phyloP scores from a whole-genome alignment of 2,113 vertebrate species.

The Aleadryas rufinucha region DNA sequence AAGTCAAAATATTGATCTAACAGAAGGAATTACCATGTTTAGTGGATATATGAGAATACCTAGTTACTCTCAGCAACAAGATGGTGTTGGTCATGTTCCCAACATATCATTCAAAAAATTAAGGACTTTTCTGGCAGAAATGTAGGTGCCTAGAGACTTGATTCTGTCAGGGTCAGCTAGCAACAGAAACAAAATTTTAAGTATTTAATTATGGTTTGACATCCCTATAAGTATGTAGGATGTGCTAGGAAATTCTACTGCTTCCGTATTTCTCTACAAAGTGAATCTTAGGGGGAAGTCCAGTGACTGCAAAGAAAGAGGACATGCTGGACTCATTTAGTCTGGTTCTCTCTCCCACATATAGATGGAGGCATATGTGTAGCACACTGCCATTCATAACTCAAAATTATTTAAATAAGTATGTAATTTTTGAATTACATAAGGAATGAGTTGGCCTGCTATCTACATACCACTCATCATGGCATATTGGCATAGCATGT shows the following conservation, averaged over 20 bases:
- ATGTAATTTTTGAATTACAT: neutral
- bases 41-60: neutral
- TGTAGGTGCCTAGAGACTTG: neutral
- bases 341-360: neutral
- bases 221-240: neutral
- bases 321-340: neutral
- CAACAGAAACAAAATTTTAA: neutral
- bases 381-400: neutral
- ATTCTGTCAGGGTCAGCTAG: neutral
- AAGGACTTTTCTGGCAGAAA: neutral
- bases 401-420: neutral
- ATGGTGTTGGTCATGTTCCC: neutral
- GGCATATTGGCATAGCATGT: neutral
- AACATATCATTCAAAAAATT: neutral
- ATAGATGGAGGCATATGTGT: neutral
- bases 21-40: neutral
- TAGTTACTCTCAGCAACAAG: neutral
- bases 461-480: neutral
- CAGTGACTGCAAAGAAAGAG: neutral
- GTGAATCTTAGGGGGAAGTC: neutral
- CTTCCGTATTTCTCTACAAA: neutral
- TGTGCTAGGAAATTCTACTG: neutral
- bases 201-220: neutral
- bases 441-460: neutral
- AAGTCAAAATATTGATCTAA: neutral